Evolutionary conservation across 2,888 invertebrate genomes (phyloP).

Genomic region (Salticus scenicus): DNA sequence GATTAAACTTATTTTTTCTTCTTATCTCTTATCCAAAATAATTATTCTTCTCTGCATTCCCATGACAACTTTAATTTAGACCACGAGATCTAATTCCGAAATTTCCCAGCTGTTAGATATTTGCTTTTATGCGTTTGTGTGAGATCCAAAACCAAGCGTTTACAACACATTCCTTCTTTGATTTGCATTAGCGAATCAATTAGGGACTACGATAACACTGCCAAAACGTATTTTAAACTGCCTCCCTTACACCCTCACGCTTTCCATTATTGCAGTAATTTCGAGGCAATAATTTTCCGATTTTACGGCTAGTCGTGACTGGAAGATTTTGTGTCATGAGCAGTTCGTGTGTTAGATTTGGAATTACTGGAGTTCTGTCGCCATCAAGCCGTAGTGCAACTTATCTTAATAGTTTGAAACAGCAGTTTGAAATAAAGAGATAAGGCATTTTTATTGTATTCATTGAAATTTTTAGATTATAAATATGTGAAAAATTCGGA

Average conservation of each 20-base stretch:
- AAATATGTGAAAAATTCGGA: too few relatives aligned
- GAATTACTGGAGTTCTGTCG: neutral
- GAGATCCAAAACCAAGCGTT: too few relatives aligned
- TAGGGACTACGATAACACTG: neutral
- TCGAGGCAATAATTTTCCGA: neutral
- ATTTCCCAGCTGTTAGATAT: too few relatives aligned
- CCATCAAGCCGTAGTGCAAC: neutral
- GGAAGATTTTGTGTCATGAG: neutral
- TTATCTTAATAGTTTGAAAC: slow-evolving; percentile 2
- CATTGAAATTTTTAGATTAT: neutral
- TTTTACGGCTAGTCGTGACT: slow-evolving; percentile 7
- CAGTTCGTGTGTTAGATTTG: neutral
- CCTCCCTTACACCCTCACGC: neutral
- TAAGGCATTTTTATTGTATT: neutral
- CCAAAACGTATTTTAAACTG: neutral
- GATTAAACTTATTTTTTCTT: too few relatives aligned
- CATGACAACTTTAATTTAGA: too few relatives aligned
- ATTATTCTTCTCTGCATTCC: too few relatives aligned
- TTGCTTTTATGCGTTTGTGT: too few relatives aligned
- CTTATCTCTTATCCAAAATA: too few relatives aligned
- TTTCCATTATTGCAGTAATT: neutral
- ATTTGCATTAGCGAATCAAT: neutral
- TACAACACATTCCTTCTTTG: neutral
- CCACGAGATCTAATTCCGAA: too few relatives aligned
- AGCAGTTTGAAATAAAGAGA: neutral